Evolutionary conservation across 2,113 vertebrate species (phyloP).

Genomic region (Chamaea fasciata): DNA sequence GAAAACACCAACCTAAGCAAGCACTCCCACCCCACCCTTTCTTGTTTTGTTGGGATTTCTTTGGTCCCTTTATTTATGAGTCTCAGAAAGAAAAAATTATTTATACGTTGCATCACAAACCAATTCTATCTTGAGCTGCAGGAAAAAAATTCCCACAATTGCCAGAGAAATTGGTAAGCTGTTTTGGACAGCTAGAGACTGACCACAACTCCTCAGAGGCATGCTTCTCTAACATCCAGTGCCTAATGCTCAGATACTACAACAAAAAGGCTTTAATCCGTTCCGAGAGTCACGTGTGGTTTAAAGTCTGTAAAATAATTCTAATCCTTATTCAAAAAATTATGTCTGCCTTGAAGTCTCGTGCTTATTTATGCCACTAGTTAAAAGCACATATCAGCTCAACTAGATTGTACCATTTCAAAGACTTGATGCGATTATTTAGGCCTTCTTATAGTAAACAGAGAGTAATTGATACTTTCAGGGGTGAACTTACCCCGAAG

Average conservation of each 20-base stretch:
- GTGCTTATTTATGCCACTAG: background rate
- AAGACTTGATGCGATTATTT: background rate
- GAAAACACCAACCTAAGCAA: background rate
- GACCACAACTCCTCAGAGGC: background rate
- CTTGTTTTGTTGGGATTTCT: background rate
- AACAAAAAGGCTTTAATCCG: background rate
- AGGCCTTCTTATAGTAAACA: background rate
- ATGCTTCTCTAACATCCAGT: background rate
- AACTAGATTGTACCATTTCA: background rate
- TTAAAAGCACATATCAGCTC: background rate
- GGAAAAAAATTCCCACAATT: background rate
- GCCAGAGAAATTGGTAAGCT: background rate
- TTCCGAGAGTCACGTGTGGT: background rate
- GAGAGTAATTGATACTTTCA: background rate
- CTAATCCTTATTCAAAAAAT: background rate
- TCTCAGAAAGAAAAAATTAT: background rate
- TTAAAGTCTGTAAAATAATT: background rate
- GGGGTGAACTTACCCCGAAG: background rate
- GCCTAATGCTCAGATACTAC: background rate
- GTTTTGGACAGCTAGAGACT: background rate
- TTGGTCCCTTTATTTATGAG: background rate
- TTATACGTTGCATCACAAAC: background rate
- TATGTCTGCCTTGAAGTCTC: background rate
- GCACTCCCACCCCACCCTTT: accelerated
- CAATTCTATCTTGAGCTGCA: background rate